phyloP scores from a whole-genome alignment of 2,113 vertebrate species.

The Gorsachius goisagi region DNA sequence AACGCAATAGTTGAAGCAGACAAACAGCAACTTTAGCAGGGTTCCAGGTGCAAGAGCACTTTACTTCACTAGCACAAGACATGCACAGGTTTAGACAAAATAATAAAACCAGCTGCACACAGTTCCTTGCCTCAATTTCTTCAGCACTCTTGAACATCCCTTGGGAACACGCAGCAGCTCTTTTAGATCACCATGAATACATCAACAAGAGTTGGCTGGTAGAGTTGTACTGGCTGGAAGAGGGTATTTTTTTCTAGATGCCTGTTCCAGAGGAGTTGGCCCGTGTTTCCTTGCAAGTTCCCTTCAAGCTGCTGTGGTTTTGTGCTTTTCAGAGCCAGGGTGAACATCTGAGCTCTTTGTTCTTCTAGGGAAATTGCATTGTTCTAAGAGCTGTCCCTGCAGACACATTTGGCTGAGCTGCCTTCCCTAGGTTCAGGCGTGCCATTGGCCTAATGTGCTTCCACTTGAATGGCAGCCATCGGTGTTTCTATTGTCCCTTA shows the following conservation, averaged over 20 bases:
- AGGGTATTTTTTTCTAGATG: neutral
- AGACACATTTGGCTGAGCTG: conserved; percentile 43
- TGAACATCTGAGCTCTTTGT: neutral
- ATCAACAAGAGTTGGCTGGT: neutral
- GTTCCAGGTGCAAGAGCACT: neutral
- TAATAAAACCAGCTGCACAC: neutral
- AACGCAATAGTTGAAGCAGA: neutral
- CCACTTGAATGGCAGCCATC: conserved; percentile 35
- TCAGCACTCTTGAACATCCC: neutral
- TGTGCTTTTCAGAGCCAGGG: neutral
- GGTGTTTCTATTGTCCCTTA: neutral
- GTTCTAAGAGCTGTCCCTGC: conserved; percentile 36
- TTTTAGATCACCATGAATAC: neutral
- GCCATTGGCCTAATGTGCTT: conserved; percentile 13
- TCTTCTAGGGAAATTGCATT: conserved; percentile 48
- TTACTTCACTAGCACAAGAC: neutral
- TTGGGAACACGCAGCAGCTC: neutral
- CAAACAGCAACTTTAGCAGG: neutral
- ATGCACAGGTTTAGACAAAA: neutral
- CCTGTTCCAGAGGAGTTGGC: neutral
- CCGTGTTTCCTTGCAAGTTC: neutral
- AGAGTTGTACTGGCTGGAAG: neutral
- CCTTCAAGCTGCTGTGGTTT: neutral
- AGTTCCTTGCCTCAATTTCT: neutral
- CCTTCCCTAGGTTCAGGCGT: neutral